Conservation (phyloP, 2,113 vertebrate genomes). For the Melanerpes formicivorus region DNA sequence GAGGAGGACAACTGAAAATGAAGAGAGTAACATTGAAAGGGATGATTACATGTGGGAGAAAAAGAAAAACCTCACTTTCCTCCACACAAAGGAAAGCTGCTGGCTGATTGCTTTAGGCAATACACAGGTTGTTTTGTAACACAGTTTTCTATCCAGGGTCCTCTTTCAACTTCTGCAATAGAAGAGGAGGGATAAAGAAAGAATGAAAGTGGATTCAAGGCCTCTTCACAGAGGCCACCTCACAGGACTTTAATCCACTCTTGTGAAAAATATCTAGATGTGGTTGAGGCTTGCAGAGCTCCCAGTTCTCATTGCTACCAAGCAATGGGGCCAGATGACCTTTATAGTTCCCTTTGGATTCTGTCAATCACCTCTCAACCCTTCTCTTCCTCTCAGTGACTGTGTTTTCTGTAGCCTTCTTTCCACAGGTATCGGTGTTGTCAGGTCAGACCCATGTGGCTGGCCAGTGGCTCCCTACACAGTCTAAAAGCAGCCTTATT, state of each 20-base stretch:
- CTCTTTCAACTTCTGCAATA: slow-evolving; percentile 48
- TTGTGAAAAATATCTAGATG: background rate
- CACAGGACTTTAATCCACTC: background rate
- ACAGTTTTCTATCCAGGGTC: slow-evolving; percentile 12
- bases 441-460: background rate
- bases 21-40: slow-evolving; percentile 9
- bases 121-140: slow-evolving; percentile 40
- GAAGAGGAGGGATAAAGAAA: slow-evolving; percentile 19
- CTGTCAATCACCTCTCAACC: background rate
- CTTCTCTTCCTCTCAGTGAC: background rate
- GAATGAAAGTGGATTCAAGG: slow-evolving; percentile 30
- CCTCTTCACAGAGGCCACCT: slow-evolving; percentile 6
- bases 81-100: slow-evolving; percentile 21
- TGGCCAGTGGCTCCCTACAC: background rate
- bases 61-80: slow-evolving; percentile 28
- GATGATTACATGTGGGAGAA: background rate
- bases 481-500: background rate
- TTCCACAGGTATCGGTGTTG: background rate
- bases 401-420: background rate
- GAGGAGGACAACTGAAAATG: background rate
- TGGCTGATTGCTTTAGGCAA: slow-evolving; percentile 54
- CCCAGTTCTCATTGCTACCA: background rate
- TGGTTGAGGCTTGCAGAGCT: background rate
- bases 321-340: background rate
- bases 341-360: background rate